Percentiles rank a stretch among this genome's conserved stretches.
Conservation (phyloP, 92 coral and sea anemone species). For the Nematostella vectensis region DNA sequence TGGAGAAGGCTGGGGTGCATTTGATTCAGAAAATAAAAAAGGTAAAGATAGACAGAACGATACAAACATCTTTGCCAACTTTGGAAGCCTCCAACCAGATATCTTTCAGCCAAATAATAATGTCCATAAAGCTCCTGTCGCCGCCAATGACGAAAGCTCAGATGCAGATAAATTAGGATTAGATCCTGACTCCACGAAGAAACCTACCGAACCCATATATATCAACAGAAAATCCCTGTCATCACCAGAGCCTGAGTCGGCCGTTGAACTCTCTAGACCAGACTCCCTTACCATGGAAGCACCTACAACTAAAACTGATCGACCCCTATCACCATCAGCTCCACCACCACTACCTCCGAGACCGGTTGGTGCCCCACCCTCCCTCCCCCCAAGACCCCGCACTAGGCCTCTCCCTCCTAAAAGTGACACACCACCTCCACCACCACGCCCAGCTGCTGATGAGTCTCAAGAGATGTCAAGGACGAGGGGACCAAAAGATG, state of each 20-base stretch:
- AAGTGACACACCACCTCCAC: conserved; percentile 24
- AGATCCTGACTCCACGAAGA: too few species aligned
- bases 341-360: conserved; percentile 99
- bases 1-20: not conserved
- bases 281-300: conserved; percentile 23
- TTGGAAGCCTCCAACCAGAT: conserved; percentile 4
- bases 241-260: not conserved
- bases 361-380: conserved; percentile 62
- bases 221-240: not conserved
- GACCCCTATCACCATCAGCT: conserved; percentile 55
- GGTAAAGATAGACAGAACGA: not conserved
- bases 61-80: too few species aligned
- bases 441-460: conserved; percentile 15
- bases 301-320: conserved; percentile 7
- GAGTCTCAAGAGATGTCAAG: not conserved
- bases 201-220: not conserved
- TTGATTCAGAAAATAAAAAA: not conserved
- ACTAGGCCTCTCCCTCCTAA: conserved; percentile 17
- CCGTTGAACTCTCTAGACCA: conserved; percentile 15
- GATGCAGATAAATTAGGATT: not conserved
- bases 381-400: conserved; percentile 88
- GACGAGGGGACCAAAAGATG: conserved; percentile 27
- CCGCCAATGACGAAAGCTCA: not conserved
- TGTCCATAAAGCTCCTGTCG: not conserved
- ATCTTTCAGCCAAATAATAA: not conserved